Evolutionary conservation across 1,140 invertebrate species (phyloP).

Genomic region (Pachyrhynchus sulphureomaculatus): DNA sequence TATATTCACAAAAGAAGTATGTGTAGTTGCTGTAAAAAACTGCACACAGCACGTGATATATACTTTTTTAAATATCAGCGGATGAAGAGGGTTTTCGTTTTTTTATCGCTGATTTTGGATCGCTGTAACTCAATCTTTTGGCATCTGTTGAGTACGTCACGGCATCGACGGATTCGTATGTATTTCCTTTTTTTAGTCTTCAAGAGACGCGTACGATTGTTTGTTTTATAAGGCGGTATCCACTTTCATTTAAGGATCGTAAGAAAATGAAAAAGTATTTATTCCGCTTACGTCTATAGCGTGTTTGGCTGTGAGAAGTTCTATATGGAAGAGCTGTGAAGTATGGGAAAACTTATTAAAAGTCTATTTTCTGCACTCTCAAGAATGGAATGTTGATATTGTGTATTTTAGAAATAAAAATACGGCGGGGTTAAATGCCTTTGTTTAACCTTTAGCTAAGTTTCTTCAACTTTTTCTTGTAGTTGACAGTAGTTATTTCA

Average conservation of each 20-base stretch:
- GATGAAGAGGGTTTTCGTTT: slow-evolving; percentile 23
- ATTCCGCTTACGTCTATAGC: slow-evolving; percentile 16
- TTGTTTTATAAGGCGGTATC: slow-evolving; percentile 24
- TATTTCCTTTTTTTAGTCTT: slow-evolving; percentile 19
- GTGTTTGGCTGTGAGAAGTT: slow-evolving; percentile 3
- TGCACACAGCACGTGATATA: slow-evolving; percentile 19
- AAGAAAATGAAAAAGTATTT: slow-evolving; percentile 20
- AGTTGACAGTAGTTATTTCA: no score
- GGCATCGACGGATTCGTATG: slow-evolving; percentile 16
- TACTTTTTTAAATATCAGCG: slow-evolving; percentile 11
- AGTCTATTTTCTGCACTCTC: neutral
- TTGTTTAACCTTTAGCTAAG: no score
- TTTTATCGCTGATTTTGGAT: slow-evolving; percentile 21
- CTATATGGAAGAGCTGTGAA: slow-evolving; percentile 9
- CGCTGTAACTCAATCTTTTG: slow-evolving; percentile 23
- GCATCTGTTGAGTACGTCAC: slow-evolving; percentile 23
- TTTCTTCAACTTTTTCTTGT: no score
- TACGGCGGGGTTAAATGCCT: no score
- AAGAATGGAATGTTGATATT: neutral
- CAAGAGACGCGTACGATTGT: slow-evolving; percentile 20
- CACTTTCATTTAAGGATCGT: slow-evolving; percentile 22
- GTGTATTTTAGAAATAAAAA: no score
- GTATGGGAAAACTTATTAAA: slow-evolving; percentile 1
- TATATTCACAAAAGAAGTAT: slow-evolving; percentile 11
- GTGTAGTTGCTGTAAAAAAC: slow-evolving; percentile 3